Evolutionary conservation across 2,797 vertebrate genomes (phyloP), one percentile per base, ranked within the genome.

Genomic region (Brotogeris chrysoptera): DNA sequence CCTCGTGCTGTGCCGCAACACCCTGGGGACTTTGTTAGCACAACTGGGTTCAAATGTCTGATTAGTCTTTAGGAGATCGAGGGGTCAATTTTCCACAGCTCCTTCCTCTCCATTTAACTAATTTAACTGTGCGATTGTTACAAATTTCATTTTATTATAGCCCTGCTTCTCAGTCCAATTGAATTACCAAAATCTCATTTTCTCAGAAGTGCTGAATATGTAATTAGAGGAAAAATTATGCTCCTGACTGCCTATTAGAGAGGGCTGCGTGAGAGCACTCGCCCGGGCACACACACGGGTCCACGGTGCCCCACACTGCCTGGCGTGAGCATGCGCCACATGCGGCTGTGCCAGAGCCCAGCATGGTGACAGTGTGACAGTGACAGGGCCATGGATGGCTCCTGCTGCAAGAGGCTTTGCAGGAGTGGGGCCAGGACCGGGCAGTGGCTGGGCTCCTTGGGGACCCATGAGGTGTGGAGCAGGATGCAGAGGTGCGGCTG

Each of bases 181-280:
- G 97, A 99, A 98, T 99, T 98, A 99, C 98, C 98, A 98, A 98
- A 98, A 99, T 98, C 98, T 98, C 94, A 98, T 99, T 99, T 98
- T 98, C 98, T 98, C 98, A 98, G 98, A 99, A 99, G 98, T 98
- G 98, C 98, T 98, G 98, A 98, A 98, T 98, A 98, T 97, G 98
- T 99, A 98, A 99, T 98, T 98, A 98, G 98, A 98, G 96, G 97
- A 96, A 97, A 98, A 98, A 98, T 97, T 97, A 97, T 95, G 96
- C 98, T 98, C 96, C 98, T 95, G 96, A 96, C 97, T 98, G 98
- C 96, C 98, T 98, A 95, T 98, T 97, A 98, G 98, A 97, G 96
- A 93, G 59, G 98, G 92, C 96, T 97, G 64, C 6, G 12, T 53
- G 93, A 50, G 52, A 39, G 84, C 72, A 66, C 92, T 44, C 41